These are phyloP conservation scores for Petromus typicus DNA, from an alignment of 2,113 vertebrate genomes.

Conservation along the genomic window DNA sequence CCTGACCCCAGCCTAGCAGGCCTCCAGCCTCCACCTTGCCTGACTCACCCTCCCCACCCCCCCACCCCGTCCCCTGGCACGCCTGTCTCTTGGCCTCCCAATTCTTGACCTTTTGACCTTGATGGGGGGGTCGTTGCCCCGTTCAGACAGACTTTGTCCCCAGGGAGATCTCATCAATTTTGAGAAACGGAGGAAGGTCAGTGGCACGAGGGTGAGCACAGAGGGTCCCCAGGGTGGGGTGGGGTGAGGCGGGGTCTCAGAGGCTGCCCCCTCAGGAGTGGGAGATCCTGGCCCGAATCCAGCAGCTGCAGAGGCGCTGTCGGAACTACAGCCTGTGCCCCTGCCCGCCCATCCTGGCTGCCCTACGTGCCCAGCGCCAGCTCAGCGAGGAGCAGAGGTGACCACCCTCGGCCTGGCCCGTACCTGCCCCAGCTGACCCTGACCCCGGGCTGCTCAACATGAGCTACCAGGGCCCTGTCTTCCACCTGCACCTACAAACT, in stretches of 20 bases:
- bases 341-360: conserved; percentile 79
- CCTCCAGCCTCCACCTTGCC: neutral
- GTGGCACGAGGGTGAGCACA: neutral
- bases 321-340: conserved; percentile 85
- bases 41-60: neutral
- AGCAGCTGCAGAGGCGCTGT: conserved; percentile 91
- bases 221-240: rapidly evolving
- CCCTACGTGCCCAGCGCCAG: conserved; percentile 85
- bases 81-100: neutral
- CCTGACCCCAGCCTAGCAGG: neutral
- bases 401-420: neutral
- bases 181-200: conserved; percentile 93
- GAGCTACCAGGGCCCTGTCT: neutral
- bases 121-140: neutral
- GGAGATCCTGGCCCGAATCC: conserved; percentile 91
- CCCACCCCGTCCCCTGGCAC: neutral
- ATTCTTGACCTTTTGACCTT: neutral
- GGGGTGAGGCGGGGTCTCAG: conserved; percentile 6
- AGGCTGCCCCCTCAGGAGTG: conserved; percentile 87
- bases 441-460: too few relatives aligned
- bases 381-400: conserved; percentile 94
- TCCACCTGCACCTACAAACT: neutral
- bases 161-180: conserved; percentile 94
- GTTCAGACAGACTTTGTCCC: conserved; percentile 34
- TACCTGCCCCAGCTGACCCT: neutral